Base-by-base conservation (phyloP, 2,888 invertebrate genomes). In the Volucella bombylans region DNA sequence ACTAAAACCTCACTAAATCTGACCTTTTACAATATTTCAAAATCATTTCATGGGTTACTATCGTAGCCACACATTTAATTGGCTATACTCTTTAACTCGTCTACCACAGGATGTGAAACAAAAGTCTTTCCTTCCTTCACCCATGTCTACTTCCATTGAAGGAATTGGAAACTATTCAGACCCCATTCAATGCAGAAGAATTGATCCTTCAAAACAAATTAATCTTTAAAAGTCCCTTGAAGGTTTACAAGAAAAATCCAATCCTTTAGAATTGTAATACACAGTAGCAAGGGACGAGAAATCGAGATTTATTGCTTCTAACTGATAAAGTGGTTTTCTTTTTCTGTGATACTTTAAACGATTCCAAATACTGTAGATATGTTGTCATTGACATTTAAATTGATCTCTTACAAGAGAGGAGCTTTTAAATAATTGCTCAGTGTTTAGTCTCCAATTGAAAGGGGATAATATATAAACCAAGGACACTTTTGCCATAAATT, bases 141-240 rank as follows among this genome's bases (percentile, higher is more conserved):
- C 31, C 31, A 31, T 31, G 31, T 31, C 6, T 6, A 31, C 6
- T 31, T 31, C 38, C 8, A 54, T 62, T 72, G 62, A 31, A 9
- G n/a, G 18, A 65, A 18, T 45, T 23, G 12, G 38, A 39, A 47
- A 62, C 39, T 57, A 73, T 57, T 73, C 57, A 55, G 54, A 49
- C 39, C 38, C 47, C 39, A 23, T 55, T 73, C 31, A 43, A 49
- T 47, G 12, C 14, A 47, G 31, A 4, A 61, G 52, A 31, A 45
- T 68, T 76, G 59, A 76, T 38, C 52, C 52, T 59, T 38, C 45
- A 15, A 12, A 49, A 61, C 52, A 68, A 77, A 77, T 68, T 68
- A 62, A 68, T 68, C 68, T 59, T 61, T 39, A 41, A 65, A 74
- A 59, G 67, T 49, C 43, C 6, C 38, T 57, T 50, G 39, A 15